Conservation (phyloP, 2,113 vertebrate genomes). For the Chionis minor region DNA sequence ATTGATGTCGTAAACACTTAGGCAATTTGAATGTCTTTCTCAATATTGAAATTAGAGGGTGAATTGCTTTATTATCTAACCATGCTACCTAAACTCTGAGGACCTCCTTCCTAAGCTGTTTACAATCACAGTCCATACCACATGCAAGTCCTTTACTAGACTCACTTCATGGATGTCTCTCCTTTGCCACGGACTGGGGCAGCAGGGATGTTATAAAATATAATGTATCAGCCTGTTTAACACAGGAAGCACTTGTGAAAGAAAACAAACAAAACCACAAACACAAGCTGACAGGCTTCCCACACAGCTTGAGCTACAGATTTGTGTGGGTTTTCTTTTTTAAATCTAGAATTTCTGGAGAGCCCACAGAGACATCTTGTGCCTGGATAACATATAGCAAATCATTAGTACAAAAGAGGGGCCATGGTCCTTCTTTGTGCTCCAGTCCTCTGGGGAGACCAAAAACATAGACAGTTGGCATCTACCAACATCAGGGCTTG, state of each 20-base stretch:
- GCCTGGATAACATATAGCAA: slow-evolving; percentile 50
- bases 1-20: background rate
- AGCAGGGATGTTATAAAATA: background rate
- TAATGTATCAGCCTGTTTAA: background rate
- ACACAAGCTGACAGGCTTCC: slow-evolving; percentile 30
- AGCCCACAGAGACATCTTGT: slow-evolving; percentile 60
- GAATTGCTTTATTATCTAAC: background rate
- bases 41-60: background rate
- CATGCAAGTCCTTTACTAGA: background rate
- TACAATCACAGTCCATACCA: background rate
- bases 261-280: slow-evolving; percentile 46
- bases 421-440: background rate
- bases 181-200: background rate
- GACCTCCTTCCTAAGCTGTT: background rate
- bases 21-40: background rate
- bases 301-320: background rate
- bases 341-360: slow-evolving; percentile 2
- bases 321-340: background rate
- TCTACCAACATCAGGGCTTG: background rate
- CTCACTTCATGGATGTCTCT: background rate
- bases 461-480: background rate
- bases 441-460: background rate
- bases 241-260: background rate
- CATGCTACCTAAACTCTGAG: background rate
- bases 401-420: background rate